Evolutionary conservation across 2,113 vertebrate genomes (phyloP), one percentile per base, ranked within the genome.

Genomic region (Alaudala cheleensis): DNA sequence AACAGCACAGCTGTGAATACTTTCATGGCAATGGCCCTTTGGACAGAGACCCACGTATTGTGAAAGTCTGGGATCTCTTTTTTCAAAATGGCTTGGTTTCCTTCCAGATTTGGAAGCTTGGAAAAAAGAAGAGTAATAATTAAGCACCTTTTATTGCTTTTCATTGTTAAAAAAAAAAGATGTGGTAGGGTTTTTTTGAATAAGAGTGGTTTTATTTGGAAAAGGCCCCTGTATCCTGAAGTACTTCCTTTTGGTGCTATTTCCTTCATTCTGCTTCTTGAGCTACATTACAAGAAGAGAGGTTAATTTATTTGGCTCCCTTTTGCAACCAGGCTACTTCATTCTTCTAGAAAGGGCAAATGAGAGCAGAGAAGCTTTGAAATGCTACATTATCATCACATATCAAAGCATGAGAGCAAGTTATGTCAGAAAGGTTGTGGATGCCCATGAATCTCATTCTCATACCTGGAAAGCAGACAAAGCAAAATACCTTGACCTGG

Each of bases 121-220:
- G 29, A 70, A 94, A 83, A 81, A 83, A 86, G 39, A 81, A 67
- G 3, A 71, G 12, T 76, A 76, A 93, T 80, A 69, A 95, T 95
- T 95, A 95, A 72, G 81, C 57, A 95, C 70, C 37, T 91, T 95
- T 87, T 92, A 95, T 88, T 89, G 70, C 45, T 91, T 85, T 92
- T 91, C 91, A 81, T 84, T 93, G n/a, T 76, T 91, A 91, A 64
- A 79, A 64, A 77, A 25, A 69, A 17, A 61, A 69, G 71, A 17
- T 6, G 11, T 34, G 34, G 7, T 34, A 10, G 0, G 3, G 5
- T 12, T 65, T 42, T 42, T 45, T 6, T 24, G 25, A 66, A 1
- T 53, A 71, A 84, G 14, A 85, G 23, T 0, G 0, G 22, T 73
- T 91, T 87, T 85, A 76, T 39, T 85, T 82, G 49, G 83, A 86